Conservation (phyloP, 2,888 invertebrate genomes). For the Heterodera filipjevi region DNA sequence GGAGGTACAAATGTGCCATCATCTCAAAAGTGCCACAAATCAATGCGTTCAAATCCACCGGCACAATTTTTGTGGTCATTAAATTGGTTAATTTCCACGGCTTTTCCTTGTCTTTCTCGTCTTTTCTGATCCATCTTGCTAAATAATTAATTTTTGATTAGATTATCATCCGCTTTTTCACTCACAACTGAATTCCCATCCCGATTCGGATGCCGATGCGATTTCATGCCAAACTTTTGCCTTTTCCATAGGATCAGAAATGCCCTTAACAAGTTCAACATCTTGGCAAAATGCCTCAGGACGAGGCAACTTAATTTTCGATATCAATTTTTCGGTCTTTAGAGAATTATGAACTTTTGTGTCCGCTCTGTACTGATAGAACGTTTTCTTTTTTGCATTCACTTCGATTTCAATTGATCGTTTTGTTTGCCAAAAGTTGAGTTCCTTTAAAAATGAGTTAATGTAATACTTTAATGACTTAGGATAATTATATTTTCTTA, state of each 20-base stretch:
- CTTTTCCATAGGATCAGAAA: conserved; percentile 9
- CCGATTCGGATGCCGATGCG: conserved; percentile 77
- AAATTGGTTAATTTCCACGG: conserved; percentile 65
- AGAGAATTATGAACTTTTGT: conserved; percentile 37
- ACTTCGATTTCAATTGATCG: conserved; percentile 65
- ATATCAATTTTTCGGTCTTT: neutral
- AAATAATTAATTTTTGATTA: neutral
- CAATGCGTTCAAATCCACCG: conserved; percentile 82
- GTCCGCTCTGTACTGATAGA: conserved; percentile 73
- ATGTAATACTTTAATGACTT: no score
- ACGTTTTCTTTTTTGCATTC: conserved; percentile 71
- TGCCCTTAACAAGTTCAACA: conserved; percentile 26
- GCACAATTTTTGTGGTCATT: conserved; percentile 74
- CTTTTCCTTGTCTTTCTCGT: conserved; percentile 23
- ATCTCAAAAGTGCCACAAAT: conserved; percentile 41
- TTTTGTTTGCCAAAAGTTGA: conserved; percentile 53
- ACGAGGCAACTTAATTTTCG: conserved; percentile 9
- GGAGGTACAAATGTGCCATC: no score
- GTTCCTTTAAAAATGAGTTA: no score
- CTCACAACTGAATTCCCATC: conserved; percentile 91
- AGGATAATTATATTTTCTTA: no score
- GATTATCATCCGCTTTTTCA: neutral
- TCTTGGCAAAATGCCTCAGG: conserved; percentile 31
- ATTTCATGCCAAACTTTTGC: conserved; percentile 18
- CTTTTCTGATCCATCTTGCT: conserved; percentile 79